Evolutionary conservation across 2,888 invertebrate species (phyloP).

Genomic region (Petrolisthes cinctipes): DNA sequence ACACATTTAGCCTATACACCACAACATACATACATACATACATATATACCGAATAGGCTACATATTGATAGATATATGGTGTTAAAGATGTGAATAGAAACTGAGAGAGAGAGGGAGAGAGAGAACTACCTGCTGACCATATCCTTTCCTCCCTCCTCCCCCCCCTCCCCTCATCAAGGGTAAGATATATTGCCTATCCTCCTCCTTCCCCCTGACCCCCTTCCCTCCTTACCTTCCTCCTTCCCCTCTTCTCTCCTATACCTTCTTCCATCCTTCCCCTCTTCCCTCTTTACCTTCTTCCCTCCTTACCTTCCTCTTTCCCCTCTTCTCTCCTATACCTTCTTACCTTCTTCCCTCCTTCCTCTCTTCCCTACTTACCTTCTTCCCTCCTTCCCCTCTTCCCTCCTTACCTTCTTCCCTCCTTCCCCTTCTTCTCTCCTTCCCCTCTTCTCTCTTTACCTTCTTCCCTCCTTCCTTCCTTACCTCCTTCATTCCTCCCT

Average conservation of each 20-base stretch:
- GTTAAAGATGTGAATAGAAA: too few species aligned
- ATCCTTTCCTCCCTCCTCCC: too few species aligned
- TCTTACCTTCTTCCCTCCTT: not conserved
- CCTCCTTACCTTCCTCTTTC: not conserved
- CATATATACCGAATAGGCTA: too few species aligned
- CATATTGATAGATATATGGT: too few species aligned
- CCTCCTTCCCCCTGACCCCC: not conserved
- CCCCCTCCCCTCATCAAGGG: too few species aligned
- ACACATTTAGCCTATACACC: too few species aligned
- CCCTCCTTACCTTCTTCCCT: not conserved
- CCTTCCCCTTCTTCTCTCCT: not conserved
- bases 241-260: not conserved
- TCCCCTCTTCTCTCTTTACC: not conserved
- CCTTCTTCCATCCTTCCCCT: constrained; percentile 2
- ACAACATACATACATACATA: too few species aligned
- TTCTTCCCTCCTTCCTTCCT: not conserved
- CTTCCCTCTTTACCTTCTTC: not conserved
- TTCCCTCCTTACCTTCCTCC: not conserved
- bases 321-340: not conserved
- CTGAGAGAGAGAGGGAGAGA: too few species aligned
- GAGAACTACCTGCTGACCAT: too few species aligned
- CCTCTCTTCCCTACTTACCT: not conserved
- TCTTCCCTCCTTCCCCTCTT: not conserved
- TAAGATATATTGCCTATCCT: not conserved
- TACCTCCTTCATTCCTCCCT: not conserved